phyloP scores from a whole-genome alignment of 30 jellyfish, hydroid and myxozoan genomes.

The Hydra vulgaris region DNA sequence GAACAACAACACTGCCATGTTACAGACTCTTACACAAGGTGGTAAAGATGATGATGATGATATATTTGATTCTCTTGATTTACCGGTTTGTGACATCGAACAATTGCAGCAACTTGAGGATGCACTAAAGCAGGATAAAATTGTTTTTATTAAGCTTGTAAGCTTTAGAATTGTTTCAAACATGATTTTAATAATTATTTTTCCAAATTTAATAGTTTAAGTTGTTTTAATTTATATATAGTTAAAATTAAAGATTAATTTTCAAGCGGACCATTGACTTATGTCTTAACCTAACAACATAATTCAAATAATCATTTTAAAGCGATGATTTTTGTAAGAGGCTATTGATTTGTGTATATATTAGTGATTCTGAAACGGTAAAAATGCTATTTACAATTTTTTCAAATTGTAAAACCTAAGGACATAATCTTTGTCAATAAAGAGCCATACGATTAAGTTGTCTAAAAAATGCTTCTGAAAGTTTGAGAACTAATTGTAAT shows the following conservation, averaged over 20 bases:
- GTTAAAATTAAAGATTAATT: not conserved
- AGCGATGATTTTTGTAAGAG: too few relatives aligned
- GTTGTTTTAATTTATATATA: not conserved
- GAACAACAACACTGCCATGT: not conserved
- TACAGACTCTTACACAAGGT: not conserved
- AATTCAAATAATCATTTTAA: not conserved
- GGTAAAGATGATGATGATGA: not conserved
- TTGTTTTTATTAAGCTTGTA: not conserved
- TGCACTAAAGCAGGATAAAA: not conserved
- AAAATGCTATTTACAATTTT: too few relatives aligned
- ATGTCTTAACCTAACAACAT: not conserved
- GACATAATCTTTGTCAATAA: too few relatives aligned
- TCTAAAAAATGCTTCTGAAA: too few relatives aligned
- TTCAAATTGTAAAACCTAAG: too few relatives aligned
- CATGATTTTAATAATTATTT: not conserved
- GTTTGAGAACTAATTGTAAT: too few relatives aligned
- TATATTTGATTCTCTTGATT: not conserved
- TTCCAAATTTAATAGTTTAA: not conserved
- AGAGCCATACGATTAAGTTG: too few relatives aligned
- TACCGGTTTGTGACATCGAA: not conserved
- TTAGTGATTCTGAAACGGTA: too few relatives aligned
- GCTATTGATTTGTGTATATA: too few relatives aligned
- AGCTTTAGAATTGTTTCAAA: not conserved
- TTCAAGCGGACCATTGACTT: not conserved
- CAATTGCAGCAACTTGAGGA: not conserved